These are phyloP conservation scores for Lasioglossum leucozonium DNA, from an alignment of 2,888 invertebrate genomes.

Conservation along the genomic window DNA sequence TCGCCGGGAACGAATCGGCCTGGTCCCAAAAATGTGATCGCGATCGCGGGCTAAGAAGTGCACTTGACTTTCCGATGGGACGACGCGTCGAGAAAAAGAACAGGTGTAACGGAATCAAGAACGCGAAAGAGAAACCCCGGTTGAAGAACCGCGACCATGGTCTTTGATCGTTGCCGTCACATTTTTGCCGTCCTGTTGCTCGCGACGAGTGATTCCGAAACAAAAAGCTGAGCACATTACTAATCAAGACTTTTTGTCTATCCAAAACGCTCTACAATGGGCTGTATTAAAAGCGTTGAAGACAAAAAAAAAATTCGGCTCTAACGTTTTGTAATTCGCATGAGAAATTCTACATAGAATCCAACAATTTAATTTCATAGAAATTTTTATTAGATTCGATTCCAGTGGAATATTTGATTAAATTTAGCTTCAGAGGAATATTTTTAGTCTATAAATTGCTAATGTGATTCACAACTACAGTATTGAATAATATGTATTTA, in stretches of 20 bases:
- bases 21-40: conserved; percentile 28
- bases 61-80: conserved; percentile 39
- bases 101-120: conserved; percentile 47
- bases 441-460: not conserved
- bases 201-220: not conserved
- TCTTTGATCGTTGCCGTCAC: conserved; percentile 27
- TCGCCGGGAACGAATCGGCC: conserved; percentile 7
- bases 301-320: no score
- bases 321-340: no score
- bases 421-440: no score
- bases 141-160: conserved; percentile 6
- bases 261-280: no score
- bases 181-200: conserved; percentile 1
- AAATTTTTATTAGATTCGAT: no score
- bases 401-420: no score
- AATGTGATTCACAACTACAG: no score
- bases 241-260: not conserved
- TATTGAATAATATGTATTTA: no score
- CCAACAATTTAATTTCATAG: no score
- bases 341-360: no score
- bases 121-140: conserved; percentile 46
- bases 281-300: not conserved
- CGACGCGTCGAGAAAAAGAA: conserved; percentile 25
- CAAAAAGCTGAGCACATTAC: not conserved
- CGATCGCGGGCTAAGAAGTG: conserved; percentile 39